phyloP scores from a whole-genome alignment of 2,888 invertebrate species.

The Rhagium mordax region DNA sequence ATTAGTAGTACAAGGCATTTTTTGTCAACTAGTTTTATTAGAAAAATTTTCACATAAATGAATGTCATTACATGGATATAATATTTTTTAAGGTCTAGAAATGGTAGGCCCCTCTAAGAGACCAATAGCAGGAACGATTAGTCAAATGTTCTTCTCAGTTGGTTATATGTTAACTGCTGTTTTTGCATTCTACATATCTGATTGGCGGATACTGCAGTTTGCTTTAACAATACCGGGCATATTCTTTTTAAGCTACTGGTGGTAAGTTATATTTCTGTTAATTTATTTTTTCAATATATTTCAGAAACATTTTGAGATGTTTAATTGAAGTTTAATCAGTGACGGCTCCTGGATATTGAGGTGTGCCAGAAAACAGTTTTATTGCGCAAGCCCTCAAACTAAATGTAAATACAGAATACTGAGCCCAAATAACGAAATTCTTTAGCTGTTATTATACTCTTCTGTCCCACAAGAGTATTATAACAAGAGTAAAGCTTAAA shows the following conservation, averaged over 20 bases:
- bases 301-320: not conserved
- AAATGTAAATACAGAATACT: not conserved
- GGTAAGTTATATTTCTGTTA: constrained; percentile 68
- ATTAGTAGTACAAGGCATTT: too few species aligned
- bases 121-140: constrained; percentile 79
- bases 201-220: constrained; percentile 81
- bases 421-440: not conserved
- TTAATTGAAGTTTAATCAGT: not conserved
- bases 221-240: constrained; percentile 80
- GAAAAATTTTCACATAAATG: too few species aligned
- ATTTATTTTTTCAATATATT: constrained; percentile 4
- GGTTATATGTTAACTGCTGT: constrained; percentile 80
- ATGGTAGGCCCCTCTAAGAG: constrained; percentile 82
- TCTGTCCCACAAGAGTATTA: too few species aligned
- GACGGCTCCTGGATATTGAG: not conserved
- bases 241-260: constrained; percentile 79
- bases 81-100: constrained; percentile 72
- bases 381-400: not conserved
- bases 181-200: constrained; percentile 78
- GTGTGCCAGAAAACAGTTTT: not conserved
- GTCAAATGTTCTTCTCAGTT: constrained; percentile 82
- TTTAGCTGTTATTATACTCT: too few species aligned
- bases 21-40: too few species aligned
- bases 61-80: too few species aligned
- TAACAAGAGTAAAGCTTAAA: too few species aligned